These are phyloP conservation scores for Drosophila sulfurigaster DNA, from an alignment of 1,140 invertebrate species.

Conservation along the genomic window DNA sequence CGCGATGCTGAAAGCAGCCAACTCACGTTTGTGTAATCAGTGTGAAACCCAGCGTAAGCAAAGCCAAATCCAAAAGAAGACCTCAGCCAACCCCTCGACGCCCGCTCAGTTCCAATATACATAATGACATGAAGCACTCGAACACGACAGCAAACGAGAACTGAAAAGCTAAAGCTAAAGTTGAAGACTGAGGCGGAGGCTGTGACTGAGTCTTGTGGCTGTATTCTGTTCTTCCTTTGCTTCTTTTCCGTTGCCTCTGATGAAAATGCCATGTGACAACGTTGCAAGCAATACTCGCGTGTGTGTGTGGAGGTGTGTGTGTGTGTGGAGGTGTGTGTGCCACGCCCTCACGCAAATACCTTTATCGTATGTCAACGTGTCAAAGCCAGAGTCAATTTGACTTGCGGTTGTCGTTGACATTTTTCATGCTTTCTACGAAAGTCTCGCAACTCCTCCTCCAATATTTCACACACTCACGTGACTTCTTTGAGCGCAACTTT, in stretches of 20 bases:
- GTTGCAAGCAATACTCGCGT: slow-evolving; percentile 70
- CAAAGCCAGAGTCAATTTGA: slow-evolving; percentile 81
- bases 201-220: not conserved
- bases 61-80: slow-evolving; percentile 42
- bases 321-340: slow-evolving; percentile 15
- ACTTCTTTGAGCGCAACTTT: slow-evolving; percentile 33
- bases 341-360: slow-evolving; percentile 62
- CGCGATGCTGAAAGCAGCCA: slow-evolving; percentile 78
- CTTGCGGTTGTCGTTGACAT: slow-evolving; percentile 71
- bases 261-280: slow-evolving; percentile 77
- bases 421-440: slow-evolving; percentile 21
- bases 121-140: slow-evolving; percentile 69
- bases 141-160: slow-evolving; percentile 24
- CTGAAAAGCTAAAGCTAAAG: not conserved
- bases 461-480: slow-evolving; percentile 16
- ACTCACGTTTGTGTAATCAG: slow-evolving; percentile 83
- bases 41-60: slow-evolving; percentile 69
- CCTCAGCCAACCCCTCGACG: slow-evolving; percentile 3
- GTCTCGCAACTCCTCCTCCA: not conserved
- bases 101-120: slow-evolving; percentile 63
- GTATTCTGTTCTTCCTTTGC: slow-evolving; percentile 11
- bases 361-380: slow-evolving; percentile 82
- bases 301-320: slow-evolving; percentile 17
- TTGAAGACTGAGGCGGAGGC: not conserved
- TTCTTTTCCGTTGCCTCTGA: slow-evolving; percentile 35